Base-by-base conservation (phyloP, 2,888 invertebrate species). In the Helleia helle region DNA sequence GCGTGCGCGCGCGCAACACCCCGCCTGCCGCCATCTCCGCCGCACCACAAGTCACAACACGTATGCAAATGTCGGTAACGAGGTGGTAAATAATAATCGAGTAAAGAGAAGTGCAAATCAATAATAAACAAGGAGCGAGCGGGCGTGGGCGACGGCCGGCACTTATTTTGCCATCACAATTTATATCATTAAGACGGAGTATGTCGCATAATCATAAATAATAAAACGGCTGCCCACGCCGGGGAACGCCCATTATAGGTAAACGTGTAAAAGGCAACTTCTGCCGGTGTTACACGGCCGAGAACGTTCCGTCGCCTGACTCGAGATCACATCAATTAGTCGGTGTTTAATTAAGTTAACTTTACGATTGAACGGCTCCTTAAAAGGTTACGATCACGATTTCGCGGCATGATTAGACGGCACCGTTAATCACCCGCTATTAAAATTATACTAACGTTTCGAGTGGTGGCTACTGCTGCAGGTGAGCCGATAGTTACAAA, bases 1-100 rank as follows among this genome's bases (percentile, higher is more conserved):
- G n/a, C n/a, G n/a, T 69, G 81, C 81, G 80, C 77, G 67, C 74
- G 77, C 66, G 79, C 76, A 75, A 62, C 57, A n/a, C n/a, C n/a
- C n/a, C n/a, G n/a, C n/a, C n/a, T n/a, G n/a, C n/a, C n/a, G n/a
- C n/a, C n/a, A n/a, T n/a, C n/a, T n/a, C n/a, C n/a, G n/a, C n/a
- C n/a, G n/a, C n/a, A n/a, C n/a, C 54, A 71, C 71, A 64, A 57
- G 46, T 55, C 69, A 70, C 71, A 68, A 69, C 64, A 68, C 61
- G 71, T 71, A 68, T 67, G 73, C 71, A 68, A 69, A 72, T 71
- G 70, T 68, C 71, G 66, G 62, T 72, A 72, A 73, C 76, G 72
- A 71, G n/a, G n/a, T n/a, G n/a, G 57, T 74, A 55, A 55, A 76
- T 74, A 55, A 55, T n/a, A n/a, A n/a, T 56, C 60, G 58, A 63